Evolutionary conservation across 2,797 vertebrate genomes (phyloP).

Genomic region (Neostethus bicornis): DNA sequence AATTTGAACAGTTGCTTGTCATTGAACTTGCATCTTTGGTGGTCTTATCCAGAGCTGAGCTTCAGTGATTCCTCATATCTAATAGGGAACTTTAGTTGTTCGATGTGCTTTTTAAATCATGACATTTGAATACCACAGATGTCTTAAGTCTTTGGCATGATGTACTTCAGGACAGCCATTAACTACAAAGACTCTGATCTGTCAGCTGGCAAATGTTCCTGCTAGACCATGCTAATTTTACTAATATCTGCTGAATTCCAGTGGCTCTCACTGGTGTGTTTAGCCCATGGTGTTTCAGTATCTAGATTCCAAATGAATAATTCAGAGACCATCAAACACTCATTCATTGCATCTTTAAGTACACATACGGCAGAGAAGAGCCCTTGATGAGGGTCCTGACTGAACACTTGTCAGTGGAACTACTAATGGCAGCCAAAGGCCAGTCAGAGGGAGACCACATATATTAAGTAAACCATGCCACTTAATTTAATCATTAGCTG

Average conservation of each 20-base stretch:
- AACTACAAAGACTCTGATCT: conserved; percentile 78
- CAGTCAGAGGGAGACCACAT: conserved; percentile 63
- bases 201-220: conserved; percentile 73
- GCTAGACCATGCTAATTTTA: conserved; percentile 73
- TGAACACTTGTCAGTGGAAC: conserved; percentile 58
- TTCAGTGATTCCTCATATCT: conserved; percentile 71
- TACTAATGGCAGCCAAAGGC: conserved; percentile 73
- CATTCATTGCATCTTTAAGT: conserved; percentile 75
- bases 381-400: conserved; percentile 70
- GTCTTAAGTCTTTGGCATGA: conserved; percentile 70
- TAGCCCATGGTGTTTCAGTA: conserved; percentile 76
- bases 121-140: conserved; percentile 78
- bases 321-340: conserved; percentile 78
- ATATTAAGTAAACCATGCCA: conserved; percentile 59
- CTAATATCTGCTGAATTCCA: conserved; percentile 78
- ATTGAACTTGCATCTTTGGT: conserved; percentile 60
- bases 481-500: conserved; percentile 72
- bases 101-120: conserved; percentile 72
- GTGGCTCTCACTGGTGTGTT: conserved; percentile 70
- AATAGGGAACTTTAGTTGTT: conserved; percentile 66
- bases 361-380: conserved; percentile 60
- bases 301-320: conserved; percentile 79
- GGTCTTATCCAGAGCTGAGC: conserved; percentile 57
- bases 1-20: conserved; percentile 2
- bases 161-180: conserved; percentile 75